Conservation (phyloP, 1,140 invertebrate genomes). For the Drosophila azteca region DNA sequence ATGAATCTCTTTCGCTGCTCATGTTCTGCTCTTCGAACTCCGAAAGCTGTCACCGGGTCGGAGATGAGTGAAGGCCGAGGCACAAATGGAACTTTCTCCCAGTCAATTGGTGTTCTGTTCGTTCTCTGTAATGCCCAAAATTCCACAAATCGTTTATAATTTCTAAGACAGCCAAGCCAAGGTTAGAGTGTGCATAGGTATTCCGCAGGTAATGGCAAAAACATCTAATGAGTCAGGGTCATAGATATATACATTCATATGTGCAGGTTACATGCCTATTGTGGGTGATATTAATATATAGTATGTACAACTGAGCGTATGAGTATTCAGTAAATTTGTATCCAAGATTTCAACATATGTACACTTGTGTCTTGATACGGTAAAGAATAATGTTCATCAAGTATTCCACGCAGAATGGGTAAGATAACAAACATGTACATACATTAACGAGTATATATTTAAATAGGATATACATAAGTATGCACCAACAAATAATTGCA, state of each 20-base stretch:
- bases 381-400: slow-evolving; percentile 62
- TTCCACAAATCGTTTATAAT: slow-evolving; percentile 76
- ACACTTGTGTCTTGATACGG: slow-evolving; percentile 35
- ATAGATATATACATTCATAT: slow-evolving; percentile 20
- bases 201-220: slow-evolving; percentile 24
- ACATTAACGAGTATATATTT: slow-evolving; percentile 19
- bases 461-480: slow-evolving; percentile 8
- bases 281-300: neutral
- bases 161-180: slow-evolving; percentile 48
- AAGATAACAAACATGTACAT: slow-evolving; percentile 24
- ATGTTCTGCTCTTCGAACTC: slow-evolving; percentile 84
- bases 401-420: slow-evolving; percentile 2
- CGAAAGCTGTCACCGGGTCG: slow-evolving; percentile 92
- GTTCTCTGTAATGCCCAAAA: slow-evolving; percentile 87
- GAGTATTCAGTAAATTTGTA: neutral
- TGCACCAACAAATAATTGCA: too few species aligned
- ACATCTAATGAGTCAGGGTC: slow-evolving; percentile 9
- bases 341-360: neutral
- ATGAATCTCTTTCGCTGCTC: slow-evolving; percentile 72
- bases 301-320: neutral
- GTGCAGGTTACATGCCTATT: neutral
- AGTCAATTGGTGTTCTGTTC: slow-evolving; percentile 86
- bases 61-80: slow-evolving; percentile 91
- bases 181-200: slow-evolving; percentile 35
- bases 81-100: slow-evolving; percentile 93